phyloP scores from a whole-genome alignment of 2,113 vertebrate genomes.

The Hystrix cristata region DNA sequence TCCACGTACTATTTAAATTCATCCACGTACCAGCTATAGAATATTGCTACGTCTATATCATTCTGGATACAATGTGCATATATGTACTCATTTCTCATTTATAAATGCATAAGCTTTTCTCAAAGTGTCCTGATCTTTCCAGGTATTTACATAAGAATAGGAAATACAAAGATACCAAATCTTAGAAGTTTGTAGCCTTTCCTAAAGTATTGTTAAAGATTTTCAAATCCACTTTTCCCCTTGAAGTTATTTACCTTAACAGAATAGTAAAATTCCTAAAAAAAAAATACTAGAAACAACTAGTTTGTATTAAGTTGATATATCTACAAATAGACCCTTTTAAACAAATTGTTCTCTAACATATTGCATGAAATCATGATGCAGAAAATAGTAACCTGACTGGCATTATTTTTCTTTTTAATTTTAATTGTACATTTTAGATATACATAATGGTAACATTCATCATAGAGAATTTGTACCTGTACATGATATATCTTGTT shows the following conservation, averaged over 20 bases:
- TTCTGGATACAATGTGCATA: neutral
- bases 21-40: neutral
- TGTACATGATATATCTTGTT: too few species aligned
- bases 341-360: neutral
- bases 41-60: neutral
- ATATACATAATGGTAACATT: too few species aligned
- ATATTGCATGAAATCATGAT: neutral
- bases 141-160: neutral
- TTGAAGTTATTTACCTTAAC: neutral
- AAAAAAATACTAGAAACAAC: neutral
- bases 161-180: neutral
- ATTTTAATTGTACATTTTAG: too few species aligned
- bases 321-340: neutral
- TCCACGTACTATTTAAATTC: neutral
- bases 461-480: too few species aligned
- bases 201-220: conserved; percentile 21
- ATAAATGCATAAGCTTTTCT: neutral
- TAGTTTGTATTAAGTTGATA: neutral
- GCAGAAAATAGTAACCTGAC: neutral
- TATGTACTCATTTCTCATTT: conserved; percentile 12
- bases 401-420: neutral
- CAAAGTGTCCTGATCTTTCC: neutral
- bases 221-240: neutral
- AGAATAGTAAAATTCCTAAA: neutral
- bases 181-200: neutral